These are phyloP conservation scores for Hippasteria phrygiana DNA, from an alignment of 53 echinoderm and acorn worm genomes.

Conservation along the genomic window DNA sequence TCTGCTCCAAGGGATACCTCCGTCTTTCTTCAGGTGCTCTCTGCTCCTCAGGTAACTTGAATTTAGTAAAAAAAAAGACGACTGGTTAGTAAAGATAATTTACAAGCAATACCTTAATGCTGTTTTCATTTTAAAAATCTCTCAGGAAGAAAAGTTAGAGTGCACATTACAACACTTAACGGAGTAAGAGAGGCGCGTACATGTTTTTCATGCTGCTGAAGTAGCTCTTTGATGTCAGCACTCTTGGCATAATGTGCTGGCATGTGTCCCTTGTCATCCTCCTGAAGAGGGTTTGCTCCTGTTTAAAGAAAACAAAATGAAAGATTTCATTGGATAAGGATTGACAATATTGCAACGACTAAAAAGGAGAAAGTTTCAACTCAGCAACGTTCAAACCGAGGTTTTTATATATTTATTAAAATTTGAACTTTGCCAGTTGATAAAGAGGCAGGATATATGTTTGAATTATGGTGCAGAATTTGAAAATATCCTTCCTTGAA, in stretches of 20 bases:
- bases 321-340: background rate
- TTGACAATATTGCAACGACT: background rate
- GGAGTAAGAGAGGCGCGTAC: constrained; percentile 41
- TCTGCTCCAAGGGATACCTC: constrained; percentile 87
- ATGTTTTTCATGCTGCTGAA: constrained; percentile 70
- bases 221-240: constrained; percentile 70
- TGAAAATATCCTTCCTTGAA: no score
- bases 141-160: background rate
- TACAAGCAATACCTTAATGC: background rate
- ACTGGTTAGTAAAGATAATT: background rate
- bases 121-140: background rate
- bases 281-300: constrained; percentile 85
- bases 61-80: constrained; percentile 48
- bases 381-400: no score
- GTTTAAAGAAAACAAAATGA: background rate
- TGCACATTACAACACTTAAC: background rate
- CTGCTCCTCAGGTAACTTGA: constrained; percentile 71
- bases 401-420: no score
- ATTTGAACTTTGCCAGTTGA: no score
- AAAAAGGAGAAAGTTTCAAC: no score
- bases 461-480: no score
- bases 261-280: constrained; percentile 90
- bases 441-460: no score
- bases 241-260: constrained; percentile 84
- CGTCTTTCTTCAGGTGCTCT: constrained; percentile 86